phyloP scores from a whole-genome alignment of 2,113 vertebrate genomes.

The Hystrix cristata region DNA sequence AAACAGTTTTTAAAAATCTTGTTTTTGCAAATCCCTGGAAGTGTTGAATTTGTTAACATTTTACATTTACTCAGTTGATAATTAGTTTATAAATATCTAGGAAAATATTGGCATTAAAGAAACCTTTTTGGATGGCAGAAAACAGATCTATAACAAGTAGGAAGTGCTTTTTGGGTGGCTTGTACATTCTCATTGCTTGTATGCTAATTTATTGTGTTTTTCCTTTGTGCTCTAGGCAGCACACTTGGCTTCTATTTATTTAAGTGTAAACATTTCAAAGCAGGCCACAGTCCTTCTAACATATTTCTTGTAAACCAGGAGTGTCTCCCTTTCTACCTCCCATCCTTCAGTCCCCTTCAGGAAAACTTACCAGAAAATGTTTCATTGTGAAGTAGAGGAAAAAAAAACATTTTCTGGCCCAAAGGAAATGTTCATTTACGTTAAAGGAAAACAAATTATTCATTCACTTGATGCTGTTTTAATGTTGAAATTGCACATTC shows the following conservation, averaged over 20 bases:
- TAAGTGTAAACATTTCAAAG: conserved; percentile 83
- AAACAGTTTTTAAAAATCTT: conserved; percentile 72
- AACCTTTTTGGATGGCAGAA: conserved; percentile 76
- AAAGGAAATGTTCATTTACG: conserved; percentile 74
- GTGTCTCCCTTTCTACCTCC: conserved; percentile 38
- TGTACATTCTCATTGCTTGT: conserved; percentile 77
- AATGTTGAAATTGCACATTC: conserved; percentile 81
- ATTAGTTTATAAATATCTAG: conserved; percentile 81
- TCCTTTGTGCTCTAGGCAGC: conserved; percentile 76
- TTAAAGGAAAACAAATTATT: conserved; percentile 79
- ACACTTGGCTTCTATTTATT: conserved; percentile 84
- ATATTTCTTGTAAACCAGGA: conserved; percentile 83
- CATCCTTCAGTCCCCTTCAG: not conserved
- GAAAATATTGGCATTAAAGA: conserved; percentile 80
- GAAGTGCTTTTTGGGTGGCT: conserved; percentile 73
- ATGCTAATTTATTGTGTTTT: conserved; percentile 70
- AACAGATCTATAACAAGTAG: conserved; percentile 69
- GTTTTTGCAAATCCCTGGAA: conserved; percentile 82
- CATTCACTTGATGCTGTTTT: conserved; percentile 62
- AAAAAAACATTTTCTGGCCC: conserved; percentile 74
- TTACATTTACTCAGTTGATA: conserved; percentile 85
- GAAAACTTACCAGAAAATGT: conserved; percentile 70
- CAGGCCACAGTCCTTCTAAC: conserved; percentile 79
- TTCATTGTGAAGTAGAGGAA: conserved; percentile 69
- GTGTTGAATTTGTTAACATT: conserved; percentile 81